Evolutionary conservation across 1,140 invertebrate genomes (phyloP).

Genomic region (Drosophila ambigua): DNA sequence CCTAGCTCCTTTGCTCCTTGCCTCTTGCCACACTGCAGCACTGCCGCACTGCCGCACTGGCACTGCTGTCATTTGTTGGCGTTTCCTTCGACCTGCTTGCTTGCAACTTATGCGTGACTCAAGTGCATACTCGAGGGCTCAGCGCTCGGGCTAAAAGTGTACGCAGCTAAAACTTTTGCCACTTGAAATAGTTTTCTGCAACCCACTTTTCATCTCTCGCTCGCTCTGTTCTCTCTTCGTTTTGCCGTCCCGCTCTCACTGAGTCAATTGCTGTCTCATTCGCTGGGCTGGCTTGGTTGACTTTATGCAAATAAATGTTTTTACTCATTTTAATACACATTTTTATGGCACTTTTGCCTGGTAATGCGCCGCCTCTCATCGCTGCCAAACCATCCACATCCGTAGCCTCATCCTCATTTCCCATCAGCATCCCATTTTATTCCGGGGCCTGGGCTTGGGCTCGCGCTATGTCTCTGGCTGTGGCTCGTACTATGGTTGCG

Average conservation of each 20-base stretch:
- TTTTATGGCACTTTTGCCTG: slow-evolving; percentile 78
- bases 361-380: slow-evolving; percentile 63
- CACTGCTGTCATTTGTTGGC: slow-evolving; percentile 69
- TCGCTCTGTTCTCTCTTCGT: background rate
- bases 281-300: slow-evolving; percentile 45
- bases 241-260: background rate
- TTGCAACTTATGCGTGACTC: slow-evolving; percentile 81
- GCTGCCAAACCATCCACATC: slow-evolving; percentile 25
- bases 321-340: slow-evolving; percentile 82
- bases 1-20: slow-evolving; percentile 16
- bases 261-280: slow-evolving; percentile 58
- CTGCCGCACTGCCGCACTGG: slow-evolving; percentile 7
- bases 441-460: too few species aligned
- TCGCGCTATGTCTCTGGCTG: too few species aligned
- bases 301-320: slow-evolving; percentile 82
- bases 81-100: slow-evolving; percentile 70
- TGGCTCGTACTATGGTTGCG: too few species aligned
- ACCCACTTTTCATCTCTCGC: slow-evolving; percentile 33
- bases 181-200: slow-evolving; percentile 75
- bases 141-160: slow-evolving; percentile 66
- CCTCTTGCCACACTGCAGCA: too few species aligned
- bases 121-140: slow-evolving; percentile 75
- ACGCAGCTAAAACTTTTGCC: slow-evolving; percentile 79
- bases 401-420: background rate
- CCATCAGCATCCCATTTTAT: background rate